Conservation (phyloP, 2,888 invertebrate genomes). For the Athalia cordata region DNA sequence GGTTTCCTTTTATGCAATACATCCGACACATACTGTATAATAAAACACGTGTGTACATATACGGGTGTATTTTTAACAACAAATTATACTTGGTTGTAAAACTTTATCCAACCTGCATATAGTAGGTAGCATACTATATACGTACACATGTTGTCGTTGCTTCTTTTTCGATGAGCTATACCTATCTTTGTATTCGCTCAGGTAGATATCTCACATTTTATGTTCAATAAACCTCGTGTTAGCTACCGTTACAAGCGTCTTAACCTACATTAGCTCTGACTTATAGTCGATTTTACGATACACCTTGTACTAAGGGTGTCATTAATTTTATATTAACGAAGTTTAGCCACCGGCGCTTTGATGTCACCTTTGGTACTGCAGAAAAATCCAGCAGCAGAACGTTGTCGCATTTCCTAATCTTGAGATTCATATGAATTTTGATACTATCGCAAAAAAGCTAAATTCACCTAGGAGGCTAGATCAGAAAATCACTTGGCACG, state of each 20-base stretch:
- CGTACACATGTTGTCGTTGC: no score
- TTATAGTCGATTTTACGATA: slow-evolving; percentile 39
- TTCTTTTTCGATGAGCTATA: background rate
- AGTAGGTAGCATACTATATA: background rate
- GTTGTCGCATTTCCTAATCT: no score
- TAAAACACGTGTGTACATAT: background rate
- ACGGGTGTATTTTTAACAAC: slow-evolving; percentile 6
- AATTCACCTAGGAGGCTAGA: no score
- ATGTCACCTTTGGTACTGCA: no score
- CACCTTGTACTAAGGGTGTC: slow-evolving; percentile 24
- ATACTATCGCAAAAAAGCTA: no score
- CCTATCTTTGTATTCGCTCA: slow-evolving; percentile 29
- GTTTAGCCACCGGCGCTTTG: background rate
- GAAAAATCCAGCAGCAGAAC: no score
- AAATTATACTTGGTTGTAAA: slow-evolving; percentile 40
- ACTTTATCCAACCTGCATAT: slow-evolving; percentile 25
- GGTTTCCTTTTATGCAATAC: background rate
- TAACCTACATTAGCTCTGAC: slow-evolving; percentile 42
- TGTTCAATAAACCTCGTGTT: slow-evolving; percentile 43
- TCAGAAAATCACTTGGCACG: no score
- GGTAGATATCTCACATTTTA: slow-evolving; percentile 42
- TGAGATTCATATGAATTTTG: no score
- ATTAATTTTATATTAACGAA: slow-evolving; percentile 39
- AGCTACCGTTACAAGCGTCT: slow-evolving; percentile 39
- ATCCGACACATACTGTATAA: background rate